phyloP scores from a whole-genome alignment of 2,113 vertebrate species.

The Perca fluviatilis region DNA sequence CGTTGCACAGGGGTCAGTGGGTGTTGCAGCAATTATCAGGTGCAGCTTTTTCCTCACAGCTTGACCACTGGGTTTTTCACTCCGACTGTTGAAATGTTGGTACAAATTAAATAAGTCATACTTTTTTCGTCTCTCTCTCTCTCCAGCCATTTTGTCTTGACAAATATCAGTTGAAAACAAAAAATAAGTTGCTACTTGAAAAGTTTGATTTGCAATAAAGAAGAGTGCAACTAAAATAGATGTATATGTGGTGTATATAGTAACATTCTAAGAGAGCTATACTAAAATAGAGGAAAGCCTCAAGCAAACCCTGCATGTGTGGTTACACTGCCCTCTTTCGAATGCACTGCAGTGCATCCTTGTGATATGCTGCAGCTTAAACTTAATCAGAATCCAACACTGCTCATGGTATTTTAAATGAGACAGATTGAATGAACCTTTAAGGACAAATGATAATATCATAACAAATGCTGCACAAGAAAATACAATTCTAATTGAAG shows the following conservation, averaged over 20 bases:
- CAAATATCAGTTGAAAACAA: conserved; percentile 30
- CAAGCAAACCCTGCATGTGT: conserved; percentile 53
- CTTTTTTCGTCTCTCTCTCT: background rate
- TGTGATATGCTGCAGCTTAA: conserved; percentile 5
- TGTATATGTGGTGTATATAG: background rate
- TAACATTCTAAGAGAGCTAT: conserved; percentile 4
- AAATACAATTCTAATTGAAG: background rate
- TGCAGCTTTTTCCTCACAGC: conserved; percentile 66
- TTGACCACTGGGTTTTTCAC: conserved; percentile 68
- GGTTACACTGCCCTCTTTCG: conserved; percentile 80
- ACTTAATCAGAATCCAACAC: background rate
- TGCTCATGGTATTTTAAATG: background rate
- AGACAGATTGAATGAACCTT: background rate
- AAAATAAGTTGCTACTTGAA: background rate
- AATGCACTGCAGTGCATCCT: conserved; percentile 48
- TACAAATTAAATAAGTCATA: conserved; percentile 55
- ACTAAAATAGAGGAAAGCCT: conserved; percentile 5
- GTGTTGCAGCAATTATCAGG: conserved; percentile 73
- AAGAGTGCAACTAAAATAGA: conserved; percentile 10
- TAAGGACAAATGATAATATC: background rate
- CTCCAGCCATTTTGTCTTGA: conserved; percentile 6
- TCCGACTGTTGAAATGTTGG: conserved; percentile 55
- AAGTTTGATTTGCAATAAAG: conserved; percentile 26
- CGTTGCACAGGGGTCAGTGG: conserved; percentile 69
- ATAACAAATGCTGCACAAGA: background rate